Evolutionary conservation across 2,888 invertebrate species (phyloP), one percentile per base, ranked within the genome.

Genomic region (Mesoligia furuncula): DNA sequence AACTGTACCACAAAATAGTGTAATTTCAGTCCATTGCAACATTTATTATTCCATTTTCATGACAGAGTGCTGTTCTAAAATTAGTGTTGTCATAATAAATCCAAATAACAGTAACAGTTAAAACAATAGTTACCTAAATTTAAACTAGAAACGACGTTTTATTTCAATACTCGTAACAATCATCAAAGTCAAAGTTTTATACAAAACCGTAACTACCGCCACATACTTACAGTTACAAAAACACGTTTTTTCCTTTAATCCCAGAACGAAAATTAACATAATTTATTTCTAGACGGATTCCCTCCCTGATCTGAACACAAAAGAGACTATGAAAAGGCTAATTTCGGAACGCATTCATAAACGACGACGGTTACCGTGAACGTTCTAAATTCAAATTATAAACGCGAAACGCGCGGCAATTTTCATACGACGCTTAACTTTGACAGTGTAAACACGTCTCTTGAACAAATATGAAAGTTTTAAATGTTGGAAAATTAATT

Each of bases 341-440:
- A 91, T 92, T 91, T 90, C 88, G 77, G 90, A 90, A 90, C 90
- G 91, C 89, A 89, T 90, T 89, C 91, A 90, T 91, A 89, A 90
- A 88, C 84, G 87, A 78, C 85, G 86, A 64, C 83, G 86, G 89
- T 87, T 87, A 87, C 83, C 82, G 73, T 78, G 82, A 87, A 75
- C 87, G 87, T 90, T 89, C 89, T 85, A 89, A 91, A 91, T 90
- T 90, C 85, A 88, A 91, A 91, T 88, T 89, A n/a, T 83, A 83
- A 87, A 86, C 79, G 83, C 76, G 68, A 86, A 88, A 82, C 87
- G 86, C 85, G 85, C 72, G 75, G 87, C 73, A 86, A 87, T 83
- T 89, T 79, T 85, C 88, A 86, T 87, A 87, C 79, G 78, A 79
- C 82, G 85, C 77, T 79, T 74, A 85, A 88, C 88, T 87, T 87